Conservation (phyloP, 2,797 vertebrate species). For the Crocodylus rhombifer region DNA sequence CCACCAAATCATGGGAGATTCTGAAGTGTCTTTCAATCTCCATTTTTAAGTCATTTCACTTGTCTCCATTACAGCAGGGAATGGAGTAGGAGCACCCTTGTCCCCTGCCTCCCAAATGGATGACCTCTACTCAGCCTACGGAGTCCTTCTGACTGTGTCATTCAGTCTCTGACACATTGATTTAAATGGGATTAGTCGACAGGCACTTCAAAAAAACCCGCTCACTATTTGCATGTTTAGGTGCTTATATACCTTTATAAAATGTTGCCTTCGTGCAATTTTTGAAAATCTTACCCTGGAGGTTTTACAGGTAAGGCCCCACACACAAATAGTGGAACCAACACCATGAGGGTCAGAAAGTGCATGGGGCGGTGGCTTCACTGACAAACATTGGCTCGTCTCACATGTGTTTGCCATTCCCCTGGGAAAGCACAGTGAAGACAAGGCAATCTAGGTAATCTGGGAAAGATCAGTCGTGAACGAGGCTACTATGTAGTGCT, state of each 20-base stretch:
- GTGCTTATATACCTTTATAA: not conserved
- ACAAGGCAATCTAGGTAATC: not conserved
- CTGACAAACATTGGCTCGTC: not conserved
- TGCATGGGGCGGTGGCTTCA: not conserved
- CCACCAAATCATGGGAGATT: too few species aligned
- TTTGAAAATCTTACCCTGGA: not conserved
- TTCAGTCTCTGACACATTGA: not conserved
- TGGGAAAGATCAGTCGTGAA: not conserved
- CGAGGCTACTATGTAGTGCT: not conserved
- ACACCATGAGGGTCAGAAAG: not conserved
- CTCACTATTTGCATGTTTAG: not conserved
- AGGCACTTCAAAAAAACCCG: not conserved
- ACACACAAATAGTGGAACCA: not conserved
- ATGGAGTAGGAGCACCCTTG: too few species aligned
- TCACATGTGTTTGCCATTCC: rapidly evolving
- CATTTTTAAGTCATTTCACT: too few species aligned
- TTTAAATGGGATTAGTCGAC: not conserved
- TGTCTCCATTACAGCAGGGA: too few species aligned
- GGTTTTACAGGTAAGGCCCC: not conserved
- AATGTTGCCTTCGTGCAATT: not conserved
- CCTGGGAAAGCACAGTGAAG: not conserved
- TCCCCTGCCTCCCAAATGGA: too few species aligned
- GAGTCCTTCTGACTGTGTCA: too few species aligned
- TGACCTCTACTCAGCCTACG: too few species aligned
- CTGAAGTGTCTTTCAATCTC: too few species aligned